phyloP scores from a whole-genome alignment of 2,888 invertebrate species.

The Eupithecia exiguata region DNA sequence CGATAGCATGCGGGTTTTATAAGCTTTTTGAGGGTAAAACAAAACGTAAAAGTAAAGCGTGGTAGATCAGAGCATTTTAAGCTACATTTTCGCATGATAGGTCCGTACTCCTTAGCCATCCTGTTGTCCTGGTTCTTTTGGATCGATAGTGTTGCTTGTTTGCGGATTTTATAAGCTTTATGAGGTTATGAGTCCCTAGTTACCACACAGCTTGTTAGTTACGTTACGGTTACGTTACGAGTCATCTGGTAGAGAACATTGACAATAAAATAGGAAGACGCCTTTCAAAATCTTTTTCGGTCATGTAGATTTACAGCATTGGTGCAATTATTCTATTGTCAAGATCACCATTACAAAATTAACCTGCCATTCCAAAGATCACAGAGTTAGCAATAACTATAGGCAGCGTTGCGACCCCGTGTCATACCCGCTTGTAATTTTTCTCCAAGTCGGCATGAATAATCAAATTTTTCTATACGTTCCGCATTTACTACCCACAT shows the following conservation, averaged over 20 bases:
- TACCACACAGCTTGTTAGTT: neutral
- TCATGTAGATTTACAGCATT: neutral
- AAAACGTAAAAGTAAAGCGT: neutral
- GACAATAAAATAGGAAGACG: neutral
- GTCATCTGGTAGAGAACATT: neutral
- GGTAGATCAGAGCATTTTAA: neutral
- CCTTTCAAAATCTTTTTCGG: neutral
- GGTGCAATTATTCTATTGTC: neutral
- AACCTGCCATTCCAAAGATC: constrained; percentile 12
- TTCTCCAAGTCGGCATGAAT: constrained; percentile 81
- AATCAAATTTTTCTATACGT: constrained; percentile 83
- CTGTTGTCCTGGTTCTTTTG: neutral
- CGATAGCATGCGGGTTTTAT: constrained; percentile 41
- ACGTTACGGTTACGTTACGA: neutral
- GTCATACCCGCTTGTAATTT: constrained; percentile 74
- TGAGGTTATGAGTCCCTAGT: neutral
- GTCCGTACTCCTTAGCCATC: neutral
- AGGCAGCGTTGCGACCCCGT: constrained; percentile 47
- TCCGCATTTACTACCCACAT: constrained; percentile 73
- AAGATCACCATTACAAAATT: neutral
- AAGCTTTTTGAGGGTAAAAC: neutral
- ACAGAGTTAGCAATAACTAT: constrained; percentile 30
- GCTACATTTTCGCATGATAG: neutral
- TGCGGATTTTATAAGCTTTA: neutral
- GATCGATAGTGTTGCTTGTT: neutral